A percentile compares a stretch with the other conserved stretches of the same genome.
phyloP scores from a whole-genome alignment of 2,888 invertebrate genomes.

The Cheilosia vulpina region DNA sequence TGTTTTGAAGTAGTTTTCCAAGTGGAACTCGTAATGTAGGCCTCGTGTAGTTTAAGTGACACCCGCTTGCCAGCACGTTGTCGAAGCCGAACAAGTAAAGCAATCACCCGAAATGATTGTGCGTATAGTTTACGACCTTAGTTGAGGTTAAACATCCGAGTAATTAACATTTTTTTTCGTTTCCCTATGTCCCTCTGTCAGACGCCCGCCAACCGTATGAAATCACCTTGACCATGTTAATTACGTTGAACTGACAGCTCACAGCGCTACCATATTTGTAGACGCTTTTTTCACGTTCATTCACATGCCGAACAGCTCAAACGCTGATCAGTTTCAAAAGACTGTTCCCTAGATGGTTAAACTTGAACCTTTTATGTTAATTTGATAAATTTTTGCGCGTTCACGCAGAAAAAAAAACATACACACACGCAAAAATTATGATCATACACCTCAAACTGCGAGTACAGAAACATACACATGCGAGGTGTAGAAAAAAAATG shows the following conservation, averaged over 20 bases:
- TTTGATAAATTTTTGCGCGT: conserved; percentile 50
- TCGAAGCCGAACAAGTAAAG: conserved; percentile 30
- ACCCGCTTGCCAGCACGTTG: conserved; percentile 9
- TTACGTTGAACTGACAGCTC: conserved; percentile 62
- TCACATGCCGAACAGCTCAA: conserved; percentile 27
- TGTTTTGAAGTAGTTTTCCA: neutral
- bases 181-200: conserved; percentile 33
- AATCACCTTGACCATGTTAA: conserved; percentile 72
- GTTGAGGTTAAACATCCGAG: conserved; percentile 56
- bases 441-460: conserved; percentile 23
- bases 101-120: conserved; percentile 59
- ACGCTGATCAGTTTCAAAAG: conserved; percentile 49
- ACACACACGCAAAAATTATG: conserved; percentile 39
- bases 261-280: conserved; percentile 39
- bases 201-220: conserved; percentile 7
- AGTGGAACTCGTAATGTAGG: conserved; percentile 15
- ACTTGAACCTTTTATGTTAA: conserved; percentile 71
- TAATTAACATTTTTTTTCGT: conserved; percentile 14
- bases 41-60: conserved; percentile 12
- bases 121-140: conserved; percentile 51
- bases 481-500: conserved; percentile 26
- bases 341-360: conserved; percentile 51
- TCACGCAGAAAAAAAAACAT: neutral
- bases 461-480: neutral
- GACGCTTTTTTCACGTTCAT: conserved; percentile 8